A percentile compares a stretch with the other conserved stretches of the same genome.
Conservation (phyloP, 2,113 vertebrate genomes). For the Mola mola region DNA sequence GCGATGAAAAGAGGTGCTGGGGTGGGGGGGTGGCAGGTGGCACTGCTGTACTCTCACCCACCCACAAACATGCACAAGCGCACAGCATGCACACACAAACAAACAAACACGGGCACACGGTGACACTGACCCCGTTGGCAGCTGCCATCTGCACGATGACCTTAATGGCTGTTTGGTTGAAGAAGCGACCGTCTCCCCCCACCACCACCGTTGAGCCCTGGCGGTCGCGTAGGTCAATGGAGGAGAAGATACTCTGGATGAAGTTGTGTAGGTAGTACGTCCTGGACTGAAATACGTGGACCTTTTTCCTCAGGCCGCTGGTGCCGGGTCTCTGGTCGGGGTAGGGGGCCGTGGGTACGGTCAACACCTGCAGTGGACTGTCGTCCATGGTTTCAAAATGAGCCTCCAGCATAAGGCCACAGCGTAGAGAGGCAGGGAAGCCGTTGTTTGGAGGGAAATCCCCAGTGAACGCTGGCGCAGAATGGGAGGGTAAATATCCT, state of each 20-base stretch:
- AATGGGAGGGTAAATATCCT: slow-evolving; percentile 56
- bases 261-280: slow-evolving; percentile 95
- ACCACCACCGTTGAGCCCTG: slow-evolving; percentile 94
- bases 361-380: slow-evolving; percentile 88
- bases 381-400: slow-evolving; percentile 83
- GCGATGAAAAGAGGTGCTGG: slow-evolving; percentile 1
- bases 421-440: slow-evolving; percentile 48
- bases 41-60: slow-evolving; percentile 20
- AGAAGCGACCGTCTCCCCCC: slow-evolving; percentile 95
- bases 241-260: slow-evolving; percentile 94
- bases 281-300: slow-evolving; percentile 88
- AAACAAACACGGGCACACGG: slow-evolving; percentile 34
- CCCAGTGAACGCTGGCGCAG: slow-evolving; percentile 53
- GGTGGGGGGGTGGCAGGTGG: slow-evolving; percentile 2
- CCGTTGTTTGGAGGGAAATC: slow-evolving; percentile 61
- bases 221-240: slow-evolving; percentile 94
- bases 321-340: slow-evolving; percentile 89
- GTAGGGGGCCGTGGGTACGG: slow-evolving; percentile 89
- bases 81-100: slow-evolving; percentile 16
- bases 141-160: slow-evolving; percentile 96
- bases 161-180: slow-evolving; percentile 90
- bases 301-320: slow-evolving; percentile 88
- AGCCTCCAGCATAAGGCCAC: slow-evolving; percentile 39
- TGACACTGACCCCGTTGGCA: slow-evolving; percentile 96
- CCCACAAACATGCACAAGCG: slow-evolving; percentile 1